phyloP scores from a whole-genome alignment of 1,140 invertebrate species.

The Andrena cerasifolii region DNA sequence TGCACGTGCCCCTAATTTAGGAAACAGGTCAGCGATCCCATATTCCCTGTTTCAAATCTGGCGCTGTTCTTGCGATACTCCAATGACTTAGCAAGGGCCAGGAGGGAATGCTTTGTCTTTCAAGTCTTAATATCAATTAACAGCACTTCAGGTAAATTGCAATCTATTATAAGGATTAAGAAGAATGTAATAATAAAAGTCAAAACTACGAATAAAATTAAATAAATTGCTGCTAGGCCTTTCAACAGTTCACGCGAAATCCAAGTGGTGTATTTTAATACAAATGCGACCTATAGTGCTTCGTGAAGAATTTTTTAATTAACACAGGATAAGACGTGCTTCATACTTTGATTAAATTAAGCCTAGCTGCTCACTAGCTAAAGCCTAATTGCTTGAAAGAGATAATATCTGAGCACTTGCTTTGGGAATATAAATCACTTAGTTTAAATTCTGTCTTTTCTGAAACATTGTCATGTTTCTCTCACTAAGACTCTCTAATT shows the following conservation, averaged over 20 bases:
- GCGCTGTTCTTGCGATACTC: background rate
- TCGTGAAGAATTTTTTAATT: too few relatives aligned
- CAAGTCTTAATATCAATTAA: too few relatives aligned
- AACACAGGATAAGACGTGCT: too few relatives aligned
- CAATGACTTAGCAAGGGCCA: background rate
- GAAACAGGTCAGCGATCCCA: background rate
- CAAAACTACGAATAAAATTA: too few relatives aligned
- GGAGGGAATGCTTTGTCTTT: background rate
- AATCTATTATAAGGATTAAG: too few relatives aligned
- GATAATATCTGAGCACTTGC: background rate
- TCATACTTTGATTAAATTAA: conserved; percentile 11
- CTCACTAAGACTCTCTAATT: background rate
- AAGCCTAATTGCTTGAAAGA: background rate
- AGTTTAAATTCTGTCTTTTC: background rate
- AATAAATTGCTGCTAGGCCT: too few relatives aligned
- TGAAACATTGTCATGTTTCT: background rate
- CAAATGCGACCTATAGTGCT: too few relatives aligned
- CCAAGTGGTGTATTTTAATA: too few relatives aligned
- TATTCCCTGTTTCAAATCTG: background rate
- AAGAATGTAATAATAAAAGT: too few relatives aligned
- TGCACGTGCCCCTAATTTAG: background rate
- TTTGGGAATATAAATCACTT: background rate
- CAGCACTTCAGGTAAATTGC: too few relatives aligned
- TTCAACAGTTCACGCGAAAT: too few relatives aligned
- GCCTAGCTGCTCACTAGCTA: background rate